Evolutionary conservation across 1,140 invertebrate species (phyloP).

Genomic region (Phymastichus coffea): DNA sequence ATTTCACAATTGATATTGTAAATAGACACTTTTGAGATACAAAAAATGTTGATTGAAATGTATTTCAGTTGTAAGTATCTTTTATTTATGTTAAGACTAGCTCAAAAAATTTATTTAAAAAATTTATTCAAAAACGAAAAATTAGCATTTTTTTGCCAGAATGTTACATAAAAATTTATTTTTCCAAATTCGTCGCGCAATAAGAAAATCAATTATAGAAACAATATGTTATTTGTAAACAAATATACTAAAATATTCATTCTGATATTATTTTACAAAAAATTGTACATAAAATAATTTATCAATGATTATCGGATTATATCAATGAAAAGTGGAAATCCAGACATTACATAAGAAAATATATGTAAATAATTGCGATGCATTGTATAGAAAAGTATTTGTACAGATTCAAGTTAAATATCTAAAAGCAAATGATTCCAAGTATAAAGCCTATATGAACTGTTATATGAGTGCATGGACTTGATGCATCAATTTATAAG

Average conservation of each 20-base stretch:
- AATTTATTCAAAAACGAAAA: slow-evolving; percentile 14
- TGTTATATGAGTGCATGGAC: not conserved
- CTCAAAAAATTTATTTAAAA: not conserved
- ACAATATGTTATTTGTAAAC: no score
- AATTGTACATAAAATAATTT: not conserved
- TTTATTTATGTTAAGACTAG: not conserved
- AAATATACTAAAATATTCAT: not conserved
- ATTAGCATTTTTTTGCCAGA: no score
- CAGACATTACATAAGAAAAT: no score
- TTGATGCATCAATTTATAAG: not conserved
- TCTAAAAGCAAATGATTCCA: slow-evolving; percentile 6
- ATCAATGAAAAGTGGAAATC: no score
- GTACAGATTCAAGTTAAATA: not conserved
- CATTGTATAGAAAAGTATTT: not conserved
- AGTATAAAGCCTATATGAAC: not conserved
- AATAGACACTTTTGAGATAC: no score
- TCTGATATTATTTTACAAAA: slow-evolving; percentile 10
- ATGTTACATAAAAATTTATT: no score
- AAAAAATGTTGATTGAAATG: no score
- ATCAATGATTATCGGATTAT: no score
- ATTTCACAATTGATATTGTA: no score
- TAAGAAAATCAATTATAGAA: no score
- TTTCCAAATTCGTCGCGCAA: no score
- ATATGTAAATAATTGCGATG: no score
- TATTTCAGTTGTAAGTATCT: not conserved